Conservation (phyloP, 2,888 invertebrate species). For the Pollenia angustigena region DNA sequence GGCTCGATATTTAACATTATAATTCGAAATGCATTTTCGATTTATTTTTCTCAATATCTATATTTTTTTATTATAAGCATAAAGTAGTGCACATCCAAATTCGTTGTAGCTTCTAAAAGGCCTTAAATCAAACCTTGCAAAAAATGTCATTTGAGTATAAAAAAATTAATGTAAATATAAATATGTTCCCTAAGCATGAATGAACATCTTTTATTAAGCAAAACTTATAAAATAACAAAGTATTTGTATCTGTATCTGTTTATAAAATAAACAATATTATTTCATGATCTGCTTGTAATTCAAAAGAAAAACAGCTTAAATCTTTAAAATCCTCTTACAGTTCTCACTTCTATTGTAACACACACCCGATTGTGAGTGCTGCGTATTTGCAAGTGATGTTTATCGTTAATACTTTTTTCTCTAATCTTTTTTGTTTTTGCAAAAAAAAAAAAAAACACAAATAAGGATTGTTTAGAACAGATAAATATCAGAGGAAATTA, state of each 20-base stretch:
- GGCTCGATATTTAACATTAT: too few relatives aligned
- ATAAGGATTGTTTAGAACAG: constrained; percentile 13
- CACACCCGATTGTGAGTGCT: constrained; percentile 22
- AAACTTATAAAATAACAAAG: constrained; percentile 15
- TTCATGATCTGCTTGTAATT: constrained; percentile 59
- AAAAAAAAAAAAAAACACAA: neutral
- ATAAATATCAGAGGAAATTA: constrained; percentile 49
- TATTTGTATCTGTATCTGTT: constrained; percentile 26
- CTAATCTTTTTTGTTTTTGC: neutral
- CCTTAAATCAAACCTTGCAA: constrained; percentile 8
- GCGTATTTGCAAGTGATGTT: constrained; percentile 61
- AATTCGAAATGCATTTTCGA: too few relatives aligned
- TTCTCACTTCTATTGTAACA: constrained; percentile 68
- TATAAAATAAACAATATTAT: constrained; percentile 57
- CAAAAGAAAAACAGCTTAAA: constrained; percentile 68
- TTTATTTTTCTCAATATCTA: neutral
- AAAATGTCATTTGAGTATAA: constrained; percentile 40
- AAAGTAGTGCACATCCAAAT: neutral
- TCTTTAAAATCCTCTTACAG: constrained; percentile 70
- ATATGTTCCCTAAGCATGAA: neutral
- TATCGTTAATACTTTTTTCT: constrained; percentile 54
- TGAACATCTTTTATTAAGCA: neutral
- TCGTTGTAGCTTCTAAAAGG: neutral
- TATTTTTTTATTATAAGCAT: neutral
- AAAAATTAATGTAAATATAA: neutral